Percentiles rank a stretch among this genome's conserved stretches.
phyloP scores from a whole-genome alignment of 2,797 vertebrate genomes.

The Enteromius paludinosus region DNA sequence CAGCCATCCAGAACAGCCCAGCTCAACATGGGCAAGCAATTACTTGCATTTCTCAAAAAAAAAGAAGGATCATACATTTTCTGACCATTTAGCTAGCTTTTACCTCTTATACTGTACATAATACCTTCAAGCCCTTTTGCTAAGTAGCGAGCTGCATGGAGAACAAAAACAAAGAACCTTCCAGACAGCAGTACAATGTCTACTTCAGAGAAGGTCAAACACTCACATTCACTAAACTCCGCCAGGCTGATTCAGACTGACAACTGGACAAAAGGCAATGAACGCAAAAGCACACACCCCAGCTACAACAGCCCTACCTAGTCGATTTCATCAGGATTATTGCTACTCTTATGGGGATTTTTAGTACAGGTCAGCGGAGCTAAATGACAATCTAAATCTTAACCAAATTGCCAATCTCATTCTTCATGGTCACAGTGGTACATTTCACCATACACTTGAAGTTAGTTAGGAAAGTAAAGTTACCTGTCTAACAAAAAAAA shows the following conservation, averaged over 20 bases:
- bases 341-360: constrained; percentile 20
- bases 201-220: constrained; percentile 56
- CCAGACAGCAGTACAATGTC: constrained; percentile 31
- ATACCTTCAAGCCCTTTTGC: constrained; percentile 43
- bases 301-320: constrained; percentile 13
- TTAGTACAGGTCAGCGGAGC: neutral
- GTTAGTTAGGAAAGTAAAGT: neutral
- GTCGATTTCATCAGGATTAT: constrained; percentile 33
- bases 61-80: neutral
- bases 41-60: neutral
- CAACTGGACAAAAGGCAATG: constrained; percentile 5
- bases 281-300: constrained; percentile 12
- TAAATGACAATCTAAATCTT: constrained; percentile 2
- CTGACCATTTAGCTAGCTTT: neutral
- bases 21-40: neutral
- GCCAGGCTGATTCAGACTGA: constrained; percentile 23
- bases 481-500: neutral
- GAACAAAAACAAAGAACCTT: constrained; percentile 25
- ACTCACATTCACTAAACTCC: constrained; percentile 50
- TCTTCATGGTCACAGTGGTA: neutral
- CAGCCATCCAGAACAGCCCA: neutral
- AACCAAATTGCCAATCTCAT: neutral
- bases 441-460: neutral
- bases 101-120: constrained; percentile 19
- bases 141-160: neutral